These are phyloP conservation scores for Oceanodroma tethys DNA, from an alignment of 2,113 vertebrate species.

Conservation along the genomic window DNA sequence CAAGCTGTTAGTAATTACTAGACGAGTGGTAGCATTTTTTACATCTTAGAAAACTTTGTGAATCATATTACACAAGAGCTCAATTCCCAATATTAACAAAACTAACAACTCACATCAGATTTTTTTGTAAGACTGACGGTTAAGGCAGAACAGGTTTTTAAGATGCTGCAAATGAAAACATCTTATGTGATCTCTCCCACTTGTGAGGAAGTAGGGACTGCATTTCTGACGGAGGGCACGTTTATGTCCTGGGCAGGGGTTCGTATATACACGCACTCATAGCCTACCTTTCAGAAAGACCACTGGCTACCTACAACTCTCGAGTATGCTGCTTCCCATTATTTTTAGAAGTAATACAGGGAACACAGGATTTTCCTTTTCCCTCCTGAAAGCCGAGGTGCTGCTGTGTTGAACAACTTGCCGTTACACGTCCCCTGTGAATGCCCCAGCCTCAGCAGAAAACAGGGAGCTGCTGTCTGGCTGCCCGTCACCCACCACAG, in stretches of 20 bases:
- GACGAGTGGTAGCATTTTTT: neutral
- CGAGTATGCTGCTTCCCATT: neutral
- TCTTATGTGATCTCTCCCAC: neutral
- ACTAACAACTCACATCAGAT: neutral
- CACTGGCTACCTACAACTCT: neutral
- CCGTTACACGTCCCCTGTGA: neutral
- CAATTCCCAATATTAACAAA: neutral
- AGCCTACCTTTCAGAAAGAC: neutral
- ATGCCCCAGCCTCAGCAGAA: neutral
- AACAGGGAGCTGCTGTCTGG: neutral
- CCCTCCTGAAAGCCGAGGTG: neutral
- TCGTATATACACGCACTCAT: neutral
- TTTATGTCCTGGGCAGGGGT: neutral
- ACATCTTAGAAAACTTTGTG: neutral
- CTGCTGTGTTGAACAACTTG: neutral
- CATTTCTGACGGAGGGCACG: neutral
- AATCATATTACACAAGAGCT: neutral
- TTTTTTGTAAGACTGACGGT: neutral
- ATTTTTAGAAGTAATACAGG: neutral
- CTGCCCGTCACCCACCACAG: neutral
- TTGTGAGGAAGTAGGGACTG: neutral
- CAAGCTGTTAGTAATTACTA: too few relatives aligned
- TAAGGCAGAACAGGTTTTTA: neutral
- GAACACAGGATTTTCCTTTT: neutral
- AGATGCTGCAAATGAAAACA: neutral